Evolutionary conservation across 2,888 invertebrate species (phyloP).

Genomic region (Drosophila melanocephala): DNA sequence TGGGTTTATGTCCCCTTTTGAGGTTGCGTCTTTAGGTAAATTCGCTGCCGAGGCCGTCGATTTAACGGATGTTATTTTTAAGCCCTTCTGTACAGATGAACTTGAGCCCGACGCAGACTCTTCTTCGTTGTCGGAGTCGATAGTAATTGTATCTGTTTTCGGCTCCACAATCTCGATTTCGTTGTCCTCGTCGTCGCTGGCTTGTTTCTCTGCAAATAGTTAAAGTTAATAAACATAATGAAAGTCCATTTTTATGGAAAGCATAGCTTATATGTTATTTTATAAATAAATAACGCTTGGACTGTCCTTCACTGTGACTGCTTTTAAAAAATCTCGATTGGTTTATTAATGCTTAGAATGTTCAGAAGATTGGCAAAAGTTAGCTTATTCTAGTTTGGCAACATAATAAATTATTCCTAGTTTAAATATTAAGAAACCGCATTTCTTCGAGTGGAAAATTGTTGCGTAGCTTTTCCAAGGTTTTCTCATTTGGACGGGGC

Average conservation of each 20-base stretch:
- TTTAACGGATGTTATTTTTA: conserved; percentile 51
- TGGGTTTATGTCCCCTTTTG: conserved; percentile 6
- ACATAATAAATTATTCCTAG: not conserved
- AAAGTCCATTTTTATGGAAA: no score
- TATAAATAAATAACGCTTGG: not conserved
- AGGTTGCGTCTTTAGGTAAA: not conserved
- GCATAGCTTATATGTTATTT: not conserved
- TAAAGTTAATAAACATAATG: not conserved
- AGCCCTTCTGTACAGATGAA: conserved; percentile 8
- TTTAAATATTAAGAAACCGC: conserved; percentile 68
- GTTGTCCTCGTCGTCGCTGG: conserved; percentile 85
- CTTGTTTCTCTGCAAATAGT: conserved; percentile 83
- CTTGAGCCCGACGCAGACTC: conserved; percentile 50
- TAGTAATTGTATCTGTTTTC: conserved; percentile 84
- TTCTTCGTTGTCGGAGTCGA: conserved; percentile 85
- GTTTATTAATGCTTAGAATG: conserved; percentile 42
- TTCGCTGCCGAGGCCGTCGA: conserved; percentile 28
- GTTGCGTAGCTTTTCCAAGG: conserved; percentile 70
- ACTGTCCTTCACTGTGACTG: not conserved
- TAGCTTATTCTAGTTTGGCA: conserved; percentile 28
- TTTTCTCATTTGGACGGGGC: conserved; percentile 62
- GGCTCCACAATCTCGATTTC: conserved; percentile 85
- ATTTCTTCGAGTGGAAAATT: conserved; percentile 81
- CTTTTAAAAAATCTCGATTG: conserved; percentile 6
- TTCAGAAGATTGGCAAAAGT: conserved; percentile 17